phyloP scores from a whole-genome alignment of 1,140 invertebrate species.

The Batillaria attramentaria region DNA sequence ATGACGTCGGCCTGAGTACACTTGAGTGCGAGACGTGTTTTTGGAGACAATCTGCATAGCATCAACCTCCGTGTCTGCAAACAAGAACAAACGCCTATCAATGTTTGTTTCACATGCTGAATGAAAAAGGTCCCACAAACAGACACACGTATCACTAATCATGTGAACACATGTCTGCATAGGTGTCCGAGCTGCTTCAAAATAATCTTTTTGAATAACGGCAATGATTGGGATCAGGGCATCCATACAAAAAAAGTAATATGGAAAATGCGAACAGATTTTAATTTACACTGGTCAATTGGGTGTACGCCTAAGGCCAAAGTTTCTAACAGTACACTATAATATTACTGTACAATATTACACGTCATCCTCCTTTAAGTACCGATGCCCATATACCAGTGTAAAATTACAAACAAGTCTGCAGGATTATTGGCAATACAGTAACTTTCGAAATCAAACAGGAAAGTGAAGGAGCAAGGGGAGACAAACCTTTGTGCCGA shows the following conservation, averaged over 20 bases:
- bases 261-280: no score
- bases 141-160: neutral
- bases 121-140: neutral
- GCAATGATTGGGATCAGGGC: no score
- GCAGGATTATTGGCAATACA: no score
- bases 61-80: conserved; percentile 13
- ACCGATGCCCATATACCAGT: no score
- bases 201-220: no score
- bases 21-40: conserved; percentile 81
- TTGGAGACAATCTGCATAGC: conserved; percentile 81
- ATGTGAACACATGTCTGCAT: neutral
- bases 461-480: no score
- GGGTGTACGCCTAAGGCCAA: neutral
- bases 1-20: conserved; percentile 70
- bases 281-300: neutral
- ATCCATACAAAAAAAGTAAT: no score
- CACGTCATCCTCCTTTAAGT: no score
- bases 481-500: neutral
- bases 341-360: no score
- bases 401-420: no score
- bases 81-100: neutral
- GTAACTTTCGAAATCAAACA: no score
- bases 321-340: neutral
- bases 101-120: neutral
- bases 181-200: no score